phyloP scores from a whole-genome alignment of 2,888 invertebrate species.

The Rhyacophila evoluta region DNA sequence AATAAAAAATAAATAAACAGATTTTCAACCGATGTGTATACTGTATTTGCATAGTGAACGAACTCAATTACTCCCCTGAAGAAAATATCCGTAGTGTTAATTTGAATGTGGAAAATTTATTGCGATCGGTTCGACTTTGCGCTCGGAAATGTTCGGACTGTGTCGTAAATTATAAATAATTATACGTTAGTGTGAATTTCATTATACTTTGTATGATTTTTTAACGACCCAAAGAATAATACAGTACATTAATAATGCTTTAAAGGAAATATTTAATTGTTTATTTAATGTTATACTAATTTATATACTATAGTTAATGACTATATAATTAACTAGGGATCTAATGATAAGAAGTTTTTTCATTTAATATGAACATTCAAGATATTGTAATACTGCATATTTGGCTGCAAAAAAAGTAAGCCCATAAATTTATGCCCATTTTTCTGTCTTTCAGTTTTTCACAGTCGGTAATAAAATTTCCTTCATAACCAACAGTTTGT shows the following conservation, averaged over 20 bases:
- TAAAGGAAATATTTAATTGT: neutral
- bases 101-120: slow-evolving; percentile 46
- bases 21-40: neutral
- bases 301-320: too few relatives aligned
- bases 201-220: slow-evolving; percentile 17
- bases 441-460: too few relatives aligned
- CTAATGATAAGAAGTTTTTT: too few relatives aligned
- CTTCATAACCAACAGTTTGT: too few relatives aligned
- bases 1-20: slow-evolving; percentile 17
- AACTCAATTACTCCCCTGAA: slow-evolving; percentile 45
- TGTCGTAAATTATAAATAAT: slow-evolving; percentile 48
- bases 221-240: neutral
- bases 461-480: too few relatives aligned
- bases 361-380: too few relatives aligned
- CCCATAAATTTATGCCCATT: too few relatives aligned
- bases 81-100: slow-evolving; percentile 39
- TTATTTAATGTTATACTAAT: too few relatives aligned
- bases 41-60: slow-evolving; percentile 45
- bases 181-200: slow-evolving; percentile 10
- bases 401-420: too few relatives aligned
- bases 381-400: too few relatives aligned
- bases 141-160: slow-evolving; percentile 45
- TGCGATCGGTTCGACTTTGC: slow-evolving; percentile 39
- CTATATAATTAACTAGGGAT: too few relatives aligned
- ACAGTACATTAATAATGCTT: neutral